Evolutionary conservation across 2,888 invertebrate genomes (phyloP).

Genomic region (Sinotaia quadrata): DNA sequence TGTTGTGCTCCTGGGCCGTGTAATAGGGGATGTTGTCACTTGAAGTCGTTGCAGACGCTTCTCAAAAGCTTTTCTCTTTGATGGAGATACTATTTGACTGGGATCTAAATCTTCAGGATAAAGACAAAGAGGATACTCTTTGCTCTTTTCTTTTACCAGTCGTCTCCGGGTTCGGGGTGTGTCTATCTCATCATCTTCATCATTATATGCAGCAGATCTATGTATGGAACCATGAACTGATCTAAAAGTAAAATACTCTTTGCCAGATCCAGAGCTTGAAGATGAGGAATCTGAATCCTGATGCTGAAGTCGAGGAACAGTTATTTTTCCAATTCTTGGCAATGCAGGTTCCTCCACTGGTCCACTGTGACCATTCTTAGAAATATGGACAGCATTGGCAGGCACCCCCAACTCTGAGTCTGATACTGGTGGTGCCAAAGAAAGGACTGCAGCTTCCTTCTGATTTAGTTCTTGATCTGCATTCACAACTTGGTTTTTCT

Average conservation of each 20-base stretch:
- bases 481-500: not conserved
- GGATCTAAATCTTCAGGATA: constrained; percentile 47
- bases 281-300: constrained; percentile 39
- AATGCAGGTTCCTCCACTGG: not conserved
- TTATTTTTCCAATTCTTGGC: constrained; percentile 16
- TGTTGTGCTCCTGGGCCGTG: constrained; percentile 63
- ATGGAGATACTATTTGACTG: constrained; percentile 55
- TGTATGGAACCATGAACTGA: constrained; percentile 25
- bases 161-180: constrained; percentile 11
- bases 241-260: constrained; percentile 31
- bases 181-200: constrained; percentile 23
- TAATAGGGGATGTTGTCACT: constrained; percentile 62
- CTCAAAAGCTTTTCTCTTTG: constrained; percentile 63
- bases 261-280: constrained; percentile 30
- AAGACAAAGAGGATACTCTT: constrained; percentile 27
- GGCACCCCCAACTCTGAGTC: not conserved
- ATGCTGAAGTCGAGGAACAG: constrained; percentile 15
- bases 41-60: constrained; percentile 59
- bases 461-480: not conserved
- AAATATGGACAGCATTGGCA: not conserved
- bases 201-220: constrained; percentile 22
- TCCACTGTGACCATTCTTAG: too few relatives aligned
- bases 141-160: constrained; percentile 18
- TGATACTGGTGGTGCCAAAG: not conserved
- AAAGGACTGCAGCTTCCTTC: too few relatives aligned